These are phyloP conservation scores for Eilema griseolum DNA, from an alignment of 2,888 invertebrate species.

Conservation along the genomic window DNA sequence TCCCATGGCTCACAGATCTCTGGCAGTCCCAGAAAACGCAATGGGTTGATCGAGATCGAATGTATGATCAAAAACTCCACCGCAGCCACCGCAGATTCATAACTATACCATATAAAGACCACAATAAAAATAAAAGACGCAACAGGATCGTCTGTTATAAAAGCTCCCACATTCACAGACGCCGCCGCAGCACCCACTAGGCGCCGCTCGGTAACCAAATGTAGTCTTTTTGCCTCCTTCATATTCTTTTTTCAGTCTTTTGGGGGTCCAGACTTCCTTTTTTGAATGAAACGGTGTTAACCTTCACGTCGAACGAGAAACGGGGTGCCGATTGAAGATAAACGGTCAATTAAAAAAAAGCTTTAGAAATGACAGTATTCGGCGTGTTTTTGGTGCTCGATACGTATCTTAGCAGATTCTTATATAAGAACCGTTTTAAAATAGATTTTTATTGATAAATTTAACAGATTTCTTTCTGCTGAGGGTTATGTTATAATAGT, in stretches of 20 bases:
- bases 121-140: slow-evolving; percentile 21
- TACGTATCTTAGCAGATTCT: slow-evolving; percentile 68
- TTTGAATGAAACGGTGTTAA: slow-evolving; percentile 87
- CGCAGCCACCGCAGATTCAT: neutral
- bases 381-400: slow-evolving; percentile 67
- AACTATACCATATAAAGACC: neutral
- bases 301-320: slow-evolving; percentile 84
- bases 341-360: slow-evolving; percentile 68
- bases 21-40: too few relatives aligned
- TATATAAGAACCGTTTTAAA: slow-evolving; percentile 61
- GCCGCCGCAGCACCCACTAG: slow-evolving; percentile 82
- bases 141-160: slow-evolving; percentile 63
- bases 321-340: slow-evolving; percentile 86
- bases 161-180: slow-evolving; percentile 80
- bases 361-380: slow-evolving; percentile 80
- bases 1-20: too few relatives aligned
- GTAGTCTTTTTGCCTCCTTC: slow-evolving; percentile 76
- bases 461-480: neutral
- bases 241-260: slow-evolving; percentile 83
- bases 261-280: slow-evolving; percentile 83
- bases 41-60: too few relatives aligned
- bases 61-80: neutral
- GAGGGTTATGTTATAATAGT: neutral
- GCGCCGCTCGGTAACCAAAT: slow-evolving; percentile 84
- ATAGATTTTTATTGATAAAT: slow-evolving; percentile 53